Evolutionary conservation across 2,888 invertebrate genomes (phyloP).

Genomic region (Brenthis hecate): DNA sequence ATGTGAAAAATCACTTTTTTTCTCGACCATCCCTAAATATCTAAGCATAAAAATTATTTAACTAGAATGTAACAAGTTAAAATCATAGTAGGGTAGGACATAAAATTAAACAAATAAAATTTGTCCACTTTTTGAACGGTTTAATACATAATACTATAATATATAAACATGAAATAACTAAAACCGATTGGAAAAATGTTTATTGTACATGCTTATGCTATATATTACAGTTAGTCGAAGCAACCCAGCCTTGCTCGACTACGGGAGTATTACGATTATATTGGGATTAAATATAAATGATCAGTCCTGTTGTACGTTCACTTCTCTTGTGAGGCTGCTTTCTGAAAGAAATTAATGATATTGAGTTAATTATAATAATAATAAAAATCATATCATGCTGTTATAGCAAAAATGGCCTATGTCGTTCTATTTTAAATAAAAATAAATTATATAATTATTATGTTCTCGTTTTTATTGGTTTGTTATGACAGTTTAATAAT

Average conservation of each 20-base stretch:
- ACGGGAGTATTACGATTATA: conserved; percentile 54
- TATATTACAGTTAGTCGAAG: conserved; percentile 64
- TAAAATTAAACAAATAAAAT: not conserved
- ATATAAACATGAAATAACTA: conserved; percentile 18
- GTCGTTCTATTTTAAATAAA: too few relatives aligned
- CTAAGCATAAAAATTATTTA: too few relatives aligned
- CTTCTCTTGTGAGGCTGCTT: conserved; percentile 52
- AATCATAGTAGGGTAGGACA: too few relatives aligned
- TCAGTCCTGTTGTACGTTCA: conserved; percentile 36
- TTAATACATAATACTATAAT: conserved; percentile 14
- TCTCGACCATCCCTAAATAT: too few relatives aligned
- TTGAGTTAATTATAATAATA: not conserved
- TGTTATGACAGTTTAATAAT: too few relatives aligned
- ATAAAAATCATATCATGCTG: too few relatives aligned
- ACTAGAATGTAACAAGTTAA: too few relatives aligned
- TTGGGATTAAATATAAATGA: conserved; percentile 29
- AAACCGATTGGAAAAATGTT: conserved; percentile 8
- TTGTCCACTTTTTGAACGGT: conserved; percentile 13
- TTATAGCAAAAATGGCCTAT: too few relatives aligned
- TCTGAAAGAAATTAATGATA: conserved; percentile 56
- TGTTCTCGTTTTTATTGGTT: too few relatives aligned
- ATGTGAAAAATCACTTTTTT: too few relatives aligned
- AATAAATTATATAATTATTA: too few relatives aligned
- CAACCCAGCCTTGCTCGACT: conserved; percentile 79
- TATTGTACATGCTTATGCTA: conserved; percentile 46